phyloP scores from a whole-genome alignment of 1,140 invertebrate species.

The Ruditapes philippinarum region DNA sequence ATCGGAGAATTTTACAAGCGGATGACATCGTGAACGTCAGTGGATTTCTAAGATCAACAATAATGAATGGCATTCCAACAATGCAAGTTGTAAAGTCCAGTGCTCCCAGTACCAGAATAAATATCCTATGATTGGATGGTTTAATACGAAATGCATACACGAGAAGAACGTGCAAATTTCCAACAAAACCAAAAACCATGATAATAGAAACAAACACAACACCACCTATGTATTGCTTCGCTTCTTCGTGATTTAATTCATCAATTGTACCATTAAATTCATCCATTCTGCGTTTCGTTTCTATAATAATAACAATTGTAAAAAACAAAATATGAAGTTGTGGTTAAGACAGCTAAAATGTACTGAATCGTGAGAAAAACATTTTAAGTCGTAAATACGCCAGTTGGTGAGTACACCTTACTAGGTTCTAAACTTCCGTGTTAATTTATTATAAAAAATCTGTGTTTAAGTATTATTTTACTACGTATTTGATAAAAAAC shows the following conservation, averaged over 20 bases:
- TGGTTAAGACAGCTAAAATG: background rate
- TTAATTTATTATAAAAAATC: too few relatives aligned
- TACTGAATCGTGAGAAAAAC: background rate
- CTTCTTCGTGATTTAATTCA: constrained; percentile 47
- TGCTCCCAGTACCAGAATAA: constrained; percentile 73
- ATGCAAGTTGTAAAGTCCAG: constrained; percentile 74
- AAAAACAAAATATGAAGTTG: background rate
- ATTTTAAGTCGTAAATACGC: background rate
- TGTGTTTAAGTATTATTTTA: background rate
- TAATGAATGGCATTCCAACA: constrained; percentile 74
- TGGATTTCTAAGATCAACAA: constrained; percentile 71
- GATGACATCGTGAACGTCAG: constrained; percentile 67
- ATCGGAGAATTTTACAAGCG: constrained; percentile 70
- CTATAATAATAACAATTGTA: background rate
- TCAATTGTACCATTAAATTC: background rate
- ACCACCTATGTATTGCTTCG: constrained; percentile 37
- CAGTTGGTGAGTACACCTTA: too few relatives aligned
- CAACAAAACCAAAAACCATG: constrained; percentile 66
- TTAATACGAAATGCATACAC: constrained; percentile 69
- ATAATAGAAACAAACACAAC: constrained; percentile 66
- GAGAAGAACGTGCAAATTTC: constrained; percentile 72
- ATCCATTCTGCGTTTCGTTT: background rate
- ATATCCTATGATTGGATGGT: constrained; percentile 69
- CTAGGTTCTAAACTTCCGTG: too few relatives aligned
- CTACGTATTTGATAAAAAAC: too few relatives aligned